Evolutionary conservation across 2,797 vertebrate genomes (phyloP), one percentile per base, ranked within the genome.

Genomic region (Molossus molossus): DNA sequence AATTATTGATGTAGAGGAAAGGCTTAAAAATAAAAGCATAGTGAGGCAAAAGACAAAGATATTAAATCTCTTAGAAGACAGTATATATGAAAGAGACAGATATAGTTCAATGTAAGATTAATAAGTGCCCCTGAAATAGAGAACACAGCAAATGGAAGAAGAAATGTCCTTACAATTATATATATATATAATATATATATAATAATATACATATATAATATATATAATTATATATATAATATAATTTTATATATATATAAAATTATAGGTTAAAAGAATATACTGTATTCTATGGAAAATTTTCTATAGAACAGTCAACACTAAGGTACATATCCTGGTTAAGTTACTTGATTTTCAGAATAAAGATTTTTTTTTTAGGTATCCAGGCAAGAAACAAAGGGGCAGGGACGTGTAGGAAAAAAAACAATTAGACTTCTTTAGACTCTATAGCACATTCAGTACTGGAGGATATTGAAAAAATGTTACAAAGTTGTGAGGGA

Each of bases 301-400:
- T 53, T 94, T 72, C 17, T 90, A 0, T 45, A 62, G 50, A n/a
- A 48, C 9, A 73, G 4, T 58, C 62, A 82, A 65, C 13, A 90
- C 1, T 40, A 76, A 57, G 33, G 23, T 11, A 15, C 33, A 27
- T 37, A 48, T 55, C 15, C 58, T 82, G 40, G 11, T 65, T 90
- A 33, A 33, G 18, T 86, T 53, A 87, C 20, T 86, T 9, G 48
- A 1, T 92, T 94, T 94, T 86, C 69, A 67, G 48, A 77, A 92
- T 65, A 86, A 77, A 80, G 37, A 75, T 50, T 83, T n/a, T 79
- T 23, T 87, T 82, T 76, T 40, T 85, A 85, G 9, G 58, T 81
- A n/a, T 37, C 33, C 53, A 72, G 11, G 15, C 5, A 89, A 81
- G 85, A 94, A 82, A 77, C 17, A 48, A 90, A 87, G 3, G n/a